Base-by-base conservation (phyloP, 1,140 invertebrate species). In the Harpegnathos saltator region DNA sequence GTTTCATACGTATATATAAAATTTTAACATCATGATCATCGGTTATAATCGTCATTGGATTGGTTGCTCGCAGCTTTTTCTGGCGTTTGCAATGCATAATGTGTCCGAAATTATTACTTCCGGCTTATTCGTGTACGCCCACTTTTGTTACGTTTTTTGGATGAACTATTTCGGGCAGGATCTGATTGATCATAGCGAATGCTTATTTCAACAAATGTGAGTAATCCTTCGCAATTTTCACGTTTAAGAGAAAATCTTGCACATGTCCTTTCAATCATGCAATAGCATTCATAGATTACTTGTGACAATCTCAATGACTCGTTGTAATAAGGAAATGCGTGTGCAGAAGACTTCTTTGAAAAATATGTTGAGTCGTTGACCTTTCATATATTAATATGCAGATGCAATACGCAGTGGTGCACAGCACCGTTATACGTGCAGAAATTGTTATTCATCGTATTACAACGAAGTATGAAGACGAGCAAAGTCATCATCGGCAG, bases 91-190 rank as follows among this genome's bases (percentile, higher is more conserved):
- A 11, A 26, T 1, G 1, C 11, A 59, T 5, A 29, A 58, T 3
- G 5, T 58, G 24, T 19, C 11, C 1, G 52, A 80, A 44, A 9
- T 9, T 69, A 22, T 69, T 58, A 7, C 1, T 22, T 15, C 1
- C 12, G 50, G 75, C 58, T 48, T 80, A 69, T 69, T 29, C n/a
- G 52, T 78, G 44, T 78, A 68, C 17, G 2, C 33, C 48, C 75
- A 82, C 15, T 9, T 62, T 0, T 62, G 56, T 19, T 82, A 62
- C 12, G n/a, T 22, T n/a, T 73, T 82, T 24, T 82, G 19, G 19
- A n/a, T 82, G 11, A 73, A 44, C n/a, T 73, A 82, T 62, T 72
- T 73, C 3, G 78, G 68, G 5, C 68, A 82, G n/a, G 69, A 72
- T 33, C 0, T 82, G 24, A 82, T 73, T 50, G 19, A 82, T 17